phyloP scores from a whole-genome alignment of 2,797 vertebrate genomes.

The Pipistrellus nathusii region DNA sequence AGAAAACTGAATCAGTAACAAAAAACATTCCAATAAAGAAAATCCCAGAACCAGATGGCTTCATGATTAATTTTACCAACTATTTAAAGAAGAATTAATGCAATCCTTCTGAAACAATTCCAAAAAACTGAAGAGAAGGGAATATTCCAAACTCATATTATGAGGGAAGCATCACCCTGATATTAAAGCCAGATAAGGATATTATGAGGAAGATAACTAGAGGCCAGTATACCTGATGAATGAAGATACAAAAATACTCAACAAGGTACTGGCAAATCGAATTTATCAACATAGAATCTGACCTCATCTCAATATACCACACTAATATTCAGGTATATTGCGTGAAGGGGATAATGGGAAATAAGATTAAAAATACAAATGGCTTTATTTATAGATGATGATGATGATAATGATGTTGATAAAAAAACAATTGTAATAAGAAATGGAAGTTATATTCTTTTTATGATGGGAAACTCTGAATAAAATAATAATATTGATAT shows the following conservation, averaged over 20 bases:
- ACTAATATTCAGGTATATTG: background rate
- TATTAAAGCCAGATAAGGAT: background rate
- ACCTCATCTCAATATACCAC: background rate
- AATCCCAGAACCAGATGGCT: background rate
- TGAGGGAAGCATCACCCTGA: background rate
- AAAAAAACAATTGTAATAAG: background rate
- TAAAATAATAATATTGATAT: background rate
- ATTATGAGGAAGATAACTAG: background rate
- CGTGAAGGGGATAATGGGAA: background rate
- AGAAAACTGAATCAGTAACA: background rate
- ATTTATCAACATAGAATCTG: background rate
- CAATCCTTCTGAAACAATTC: background rate
- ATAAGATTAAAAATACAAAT: background rate
- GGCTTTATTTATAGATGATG: background rate
- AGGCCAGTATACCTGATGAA: background rate
- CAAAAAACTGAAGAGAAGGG: background rate
- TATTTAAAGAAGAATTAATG: background rate
- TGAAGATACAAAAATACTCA: background rate
- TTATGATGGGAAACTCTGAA: background rate
- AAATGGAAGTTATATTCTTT: background rate
- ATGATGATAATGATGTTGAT: background rate
- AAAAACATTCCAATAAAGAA: background rate
- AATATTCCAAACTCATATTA: background rate
- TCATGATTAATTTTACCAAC: slow-evolving; percentile 12
- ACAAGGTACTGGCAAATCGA: background rate